Evolutionary conservation across 2,797 vertebrate species (phyloP), one percentile per base, ranked within the genome.

Genomic region (Muraenolepis orangiensis): DNA sequence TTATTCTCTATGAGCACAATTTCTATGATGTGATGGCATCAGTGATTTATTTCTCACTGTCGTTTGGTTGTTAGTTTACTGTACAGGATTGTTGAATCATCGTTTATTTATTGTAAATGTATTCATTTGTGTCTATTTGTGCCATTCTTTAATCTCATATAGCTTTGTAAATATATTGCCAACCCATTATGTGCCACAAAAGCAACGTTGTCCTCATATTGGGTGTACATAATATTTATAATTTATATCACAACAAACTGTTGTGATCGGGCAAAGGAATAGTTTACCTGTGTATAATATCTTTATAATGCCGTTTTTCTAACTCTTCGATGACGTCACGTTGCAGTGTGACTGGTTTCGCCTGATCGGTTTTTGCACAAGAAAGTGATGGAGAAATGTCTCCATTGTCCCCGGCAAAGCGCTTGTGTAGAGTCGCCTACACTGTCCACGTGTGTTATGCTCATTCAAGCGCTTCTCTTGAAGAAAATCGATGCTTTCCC

Each of bases 1-100:
- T 57, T 57, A 57, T n/a, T 57, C 42, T 46, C 46, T 57, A 57
- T 57, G 46, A 57, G 46, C 46, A 57, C 46, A 57, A 57, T 57
- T 57, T 57, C 46, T 57, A 57, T n/a, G 20, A 57, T 57, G 46
- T 23, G 6, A 57, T 1, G 46, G 18, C 46, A n/a, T 57, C 46
- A 20, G 36, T 57, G 46, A 57, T n/a, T 57, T 57, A 4, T 57
- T 57, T 57, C 23, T 57, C 46, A 57, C 46, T n/a, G 46, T 57
- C 23, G 36, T 38, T 38, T 38, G n/a, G n/a, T 11, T 38, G 36
- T 38, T 4, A 12, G 46, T 57, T 57, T 57, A 57, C 7, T 57
- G 46, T 57, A 57, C 20, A 57, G 20, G 46, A 57, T 57, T n/a
- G 46, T 57, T 57, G 20, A 57, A 23, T 34, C 8, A 3, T 57